Evolutionary conservation across 2,888 invertebrate genomes (phyloP).

Genomic region (Ectemnius lituratus): DNA sequence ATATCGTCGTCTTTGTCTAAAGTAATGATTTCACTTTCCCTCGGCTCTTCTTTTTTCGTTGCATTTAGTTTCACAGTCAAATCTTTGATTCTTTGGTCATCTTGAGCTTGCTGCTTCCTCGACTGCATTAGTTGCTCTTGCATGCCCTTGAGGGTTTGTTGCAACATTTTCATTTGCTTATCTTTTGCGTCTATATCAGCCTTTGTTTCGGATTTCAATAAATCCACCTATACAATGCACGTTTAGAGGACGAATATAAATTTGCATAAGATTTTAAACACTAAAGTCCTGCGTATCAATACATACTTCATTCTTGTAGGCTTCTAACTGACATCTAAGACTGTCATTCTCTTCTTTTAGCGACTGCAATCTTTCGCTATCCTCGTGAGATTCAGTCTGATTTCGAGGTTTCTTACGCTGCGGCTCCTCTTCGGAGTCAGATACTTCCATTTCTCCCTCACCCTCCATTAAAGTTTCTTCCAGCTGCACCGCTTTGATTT

Average conservation of each 20-base stretch:
- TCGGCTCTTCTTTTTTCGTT: conserved; percentile 73
- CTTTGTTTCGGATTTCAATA: conserved; percentile 89
- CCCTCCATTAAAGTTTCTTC: conserved; percentile 83
- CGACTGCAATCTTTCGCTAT: conserved; percentile 68
- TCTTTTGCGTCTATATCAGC: conserved; percentile 90
- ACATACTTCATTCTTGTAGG: conserved; percentile 90
- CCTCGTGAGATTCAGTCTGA: conserved; percentile 66
- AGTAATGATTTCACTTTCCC: conserved; percentile 78
- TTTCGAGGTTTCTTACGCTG: conserved; percentile 71
- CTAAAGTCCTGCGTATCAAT: background rate
- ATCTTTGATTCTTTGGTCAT: conserved; percentile 80
- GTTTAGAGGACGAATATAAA: no score
- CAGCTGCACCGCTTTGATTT: conserved; percentile 84
- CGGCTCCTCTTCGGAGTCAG: conserved; percentile 85
- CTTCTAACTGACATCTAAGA: conserved; percentile 93
- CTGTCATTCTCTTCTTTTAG: conserved; percentile 93
- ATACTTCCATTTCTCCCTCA: conserved; percentile 93
- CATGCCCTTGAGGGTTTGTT: conserved; percentile 83
- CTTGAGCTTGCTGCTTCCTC: conserved; percentile 80
- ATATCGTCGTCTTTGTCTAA: conserved; percentile 77
- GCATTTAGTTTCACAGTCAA: conserved; percentile 76
- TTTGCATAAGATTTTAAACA: no score
- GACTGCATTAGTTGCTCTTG: conserved; percentile 82
- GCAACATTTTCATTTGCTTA: conserved; percentile 88
- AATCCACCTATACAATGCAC: conserved; percentile 81